These are phyloP conservation scores for Sipha maydis DNA, from an alignment of 2,888 invertebrate species.

Conservation along the genomic window DNA sequence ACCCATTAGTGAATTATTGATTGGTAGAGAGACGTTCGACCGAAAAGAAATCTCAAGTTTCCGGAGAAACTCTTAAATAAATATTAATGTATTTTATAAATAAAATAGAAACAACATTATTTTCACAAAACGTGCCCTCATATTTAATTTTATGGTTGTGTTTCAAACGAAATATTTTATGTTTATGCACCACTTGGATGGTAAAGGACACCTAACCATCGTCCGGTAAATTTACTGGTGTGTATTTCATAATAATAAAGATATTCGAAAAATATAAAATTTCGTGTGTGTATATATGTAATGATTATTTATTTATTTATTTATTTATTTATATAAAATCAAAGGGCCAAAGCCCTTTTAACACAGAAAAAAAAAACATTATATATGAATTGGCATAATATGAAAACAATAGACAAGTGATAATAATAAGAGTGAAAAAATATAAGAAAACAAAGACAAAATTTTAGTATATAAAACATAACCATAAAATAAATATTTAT, in stretches of 20 bases:
- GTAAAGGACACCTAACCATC: conserved; percentile 10
- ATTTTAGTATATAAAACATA: too few species aligned
- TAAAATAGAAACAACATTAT: conserved; percentile 22
- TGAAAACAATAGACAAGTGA: too few species aligned
- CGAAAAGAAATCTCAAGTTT: background rate
- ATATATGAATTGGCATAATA: too few species aligned
- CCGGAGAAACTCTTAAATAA: background rate
- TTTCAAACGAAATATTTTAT: conserved; percentile 36
- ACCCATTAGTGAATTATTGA: background rate
- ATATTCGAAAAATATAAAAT: background rate
- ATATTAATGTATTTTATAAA: conserved; percentile 6
- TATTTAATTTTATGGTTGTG: conserved; percentile 20
- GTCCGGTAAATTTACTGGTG: background rate
- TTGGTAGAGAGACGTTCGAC: too few species aligned
- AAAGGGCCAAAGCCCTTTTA: too few species aligned
- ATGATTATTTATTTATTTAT: too few species aligned
- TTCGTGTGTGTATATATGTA: background rate
- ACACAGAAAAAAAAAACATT: too few species aligned
- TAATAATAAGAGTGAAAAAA: too few species aligned
- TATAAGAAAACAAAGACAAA: too few species aligned
- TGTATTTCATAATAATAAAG: background rate
- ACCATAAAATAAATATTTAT: too few species aligned
- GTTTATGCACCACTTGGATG: conserved; percentile 41
- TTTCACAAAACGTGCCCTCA: background rate
- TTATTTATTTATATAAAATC: too few species aligned